phyloP scores from a whole-genome alignment of 2,113 vertebrate species.

The Neofelis nebulosa region DNA sequence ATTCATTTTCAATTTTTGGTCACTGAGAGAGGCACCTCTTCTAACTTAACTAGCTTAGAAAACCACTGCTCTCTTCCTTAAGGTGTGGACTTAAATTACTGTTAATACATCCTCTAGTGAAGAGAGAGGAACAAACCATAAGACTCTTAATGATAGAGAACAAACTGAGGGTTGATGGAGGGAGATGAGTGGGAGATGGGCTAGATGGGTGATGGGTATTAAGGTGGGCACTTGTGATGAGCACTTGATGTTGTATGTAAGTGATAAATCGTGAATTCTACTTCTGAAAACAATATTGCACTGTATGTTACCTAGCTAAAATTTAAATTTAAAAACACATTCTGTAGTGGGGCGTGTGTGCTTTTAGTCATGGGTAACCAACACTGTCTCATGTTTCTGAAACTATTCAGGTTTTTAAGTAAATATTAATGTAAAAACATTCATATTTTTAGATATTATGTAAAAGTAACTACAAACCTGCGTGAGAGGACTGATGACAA shows the following conservation, averaged over 20 bases:
- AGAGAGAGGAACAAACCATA: no score
- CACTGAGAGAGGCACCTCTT: constrained; percentile 57
- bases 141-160: no score
- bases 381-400: not conserved
- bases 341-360: not conserved
- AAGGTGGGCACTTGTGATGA: no score
- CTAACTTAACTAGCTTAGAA: not conserved
- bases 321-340: no score
- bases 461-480: constrained; percentile 24
- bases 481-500: not conserved
- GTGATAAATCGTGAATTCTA: no score
- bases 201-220: no score
- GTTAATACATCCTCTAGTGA: not conserved
- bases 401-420: not conserved
- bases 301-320: no score
- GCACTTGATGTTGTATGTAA: no score
- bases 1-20: constrained; percentile 65
- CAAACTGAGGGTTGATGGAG: no score
- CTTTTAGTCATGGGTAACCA: not conserved
- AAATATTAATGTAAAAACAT: not conserved
- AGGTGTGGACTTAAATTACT: not conserved
- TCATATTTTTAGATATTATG: constrained; percentile 24
- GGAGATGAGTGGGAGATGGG: no score
- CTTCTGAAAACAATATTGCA: no score
- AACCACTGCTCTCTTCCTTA: not conserved